Conservation (phyloP, 2,113 vertebrate species). For the Clupea harengus region DNA sequence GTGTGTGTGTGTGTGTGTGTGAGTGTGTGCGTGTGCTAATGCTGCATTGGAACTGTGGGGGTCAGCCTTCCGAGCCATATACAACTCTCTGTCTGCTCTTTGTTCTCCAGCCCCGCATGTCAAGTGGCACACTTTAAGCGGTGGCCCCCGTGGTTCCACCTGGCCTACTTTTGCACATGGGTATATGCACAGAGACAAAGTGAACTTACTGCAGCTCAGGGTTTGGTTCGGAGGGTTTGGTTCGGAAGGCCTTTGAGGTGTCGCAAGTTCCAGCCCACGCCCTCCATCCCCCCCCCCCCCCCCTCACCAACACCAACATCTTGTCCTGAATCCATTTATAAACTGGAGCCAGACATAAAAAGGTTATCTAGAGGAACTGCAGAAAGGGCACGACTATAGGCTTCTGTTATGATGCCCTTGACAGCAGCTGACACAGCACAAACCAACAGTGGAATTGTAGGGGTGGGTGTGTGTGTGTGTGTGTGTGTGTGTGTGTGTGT, state of each 20-base stretch:
- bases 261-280: too few species aligned
- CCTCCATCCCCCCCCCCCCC: not conserved
- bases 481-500: constrained; percentile 7
- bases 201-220: not conserved
- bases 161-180: not conserved
- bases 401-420: constrained; percentile 17
- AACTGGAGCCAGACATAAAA: not conserved
- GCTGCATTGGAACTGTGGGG: not conserved
- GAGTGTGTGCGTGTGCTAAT: not conserved
- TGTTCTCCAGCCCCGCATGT: not conserved
- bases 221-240: not conserved
- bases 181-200: not conserved
- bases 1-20: too few species aligned
- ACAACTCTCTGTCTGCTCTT: not conserved
- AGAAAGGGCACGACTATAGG: not conserved
- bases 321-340: not conserved
- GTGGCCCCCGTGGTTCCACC: not conserved
- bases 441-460: not conserved
- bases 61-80: not conserved
- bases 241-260: too few species aligned
- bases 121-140: not conserved
- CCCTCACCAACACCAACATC: not conserved
- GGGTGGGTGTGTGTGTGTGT: not conserved
- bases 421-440: constrained; percentile 6
- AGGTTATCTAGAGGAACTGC: constrained; percentile 4